phyloP scores from a whole-genome alignment of 1,140 invertebrate species.

The Philotrypesis tridentata region DNA sequence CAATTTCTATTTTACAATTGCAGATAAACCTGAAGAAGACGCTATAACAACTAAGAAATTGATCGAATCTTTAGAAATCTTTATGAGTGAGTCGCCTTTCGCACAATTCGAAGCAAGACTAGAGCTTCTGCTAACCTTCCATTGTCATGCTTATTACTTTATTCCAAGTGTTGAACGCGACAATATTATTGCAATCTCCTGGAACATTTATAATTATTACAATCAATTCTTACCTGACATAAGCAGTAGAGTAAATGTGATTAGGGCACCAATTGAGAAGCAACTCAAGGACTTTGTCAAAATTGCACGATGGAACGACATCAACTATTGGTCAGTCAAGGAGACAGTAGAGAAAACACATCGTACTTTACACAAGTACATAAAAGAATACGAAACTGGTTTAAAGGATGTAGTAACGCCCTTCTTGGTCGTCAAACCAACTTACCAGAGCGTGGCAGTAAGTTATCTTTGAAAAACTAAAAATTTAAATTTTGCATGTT shows the following conservation, averaged over 20 bases:
- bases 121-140: constrained; percentile 85
- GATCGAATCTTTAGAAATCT: constrained; percentile 80
- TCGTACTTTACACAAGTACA: constrained; percentile 88
- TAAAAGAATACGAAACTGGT: constrained; percentile 83
- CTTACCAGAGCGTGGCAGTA: constrained; percentile 41
- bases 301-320: constrained; percentile 96
- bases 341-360: constrained; percentile 91
- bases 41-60: constrained; percentile 60
- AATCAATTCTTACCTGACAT: constrained; percentile 83
- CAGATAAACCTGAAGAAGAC: constrained; percentile 30
- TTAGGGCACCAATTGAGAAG: constrained; percentile 89
- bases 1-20: constrained; percentile 40
- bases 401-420: constrained; percentile 67
- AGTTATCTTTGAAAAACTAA: constrained; percentile 17
- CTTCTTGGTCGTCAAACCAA: constrained; percentile 60
- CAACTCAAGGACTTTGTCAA: constrained; percentile 95
- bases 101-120: constrained; percentile 89
- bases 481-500: background rate
- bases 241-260: constrained; percentile 77
- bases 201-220: constrained; percentile 92
- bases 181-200: constrained; percentile 81
- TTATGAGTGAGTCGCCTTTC: constrained; percentile 88
- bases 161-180: constrained; percentile 70
- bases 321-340: constrained; percentile 95
- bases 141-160: constrained; percentile 81